Conservation (phyloP, 2,888 invertebrate genomes). For the Onchidella celtica region DNA sequence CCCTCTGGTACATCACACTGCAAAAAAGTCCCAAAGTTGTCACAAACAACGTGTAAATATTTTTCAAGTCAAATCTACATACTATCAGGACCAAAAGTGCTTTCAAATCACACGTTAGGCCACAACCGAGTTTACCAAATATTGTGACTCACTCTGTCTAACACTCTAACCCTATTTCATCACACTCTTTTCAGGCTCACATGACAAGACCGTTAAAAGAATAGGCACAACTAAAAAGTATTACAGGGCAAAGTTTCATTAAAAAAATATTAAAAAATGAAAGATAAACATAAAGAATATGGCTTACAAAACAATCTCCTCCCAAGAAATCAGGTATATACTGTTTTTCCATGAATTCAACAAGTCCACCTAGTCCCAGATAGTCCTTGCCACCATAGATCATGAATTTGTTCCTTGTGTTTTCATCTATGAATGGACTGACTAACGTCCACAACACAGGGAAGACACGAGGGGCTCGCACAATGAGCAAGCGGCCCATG, state of each 20-base stretch:
- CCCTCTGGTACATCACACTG: constrained; percentile 92
- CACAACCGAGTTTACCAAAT: too few relatives aligned
- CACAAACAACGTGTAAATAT: not conserved
- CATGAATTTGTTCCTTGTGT: constrained; percentile 93
- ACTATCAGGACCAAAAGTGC: not conserved
- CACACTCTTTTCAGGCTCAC: too few relatives aligned
- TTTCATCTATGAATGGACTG: constrained; percentile 96
- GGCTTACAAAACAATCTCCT: constrained; percentile 91
- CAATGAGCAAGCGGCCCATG: constrained; percentile 93
- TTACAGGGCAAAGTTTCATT: too few relatives aligned
- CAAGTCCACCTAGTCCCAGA: constrained; percentile 89
- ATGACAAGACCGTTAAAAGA: too few relatives aligned
- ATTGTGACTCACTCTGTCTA: too few relatives aligned
- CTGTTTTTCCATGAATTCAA: constrained; percentile 91
- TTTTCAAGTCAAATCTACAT: not conserved
- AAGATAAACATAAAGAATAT: too few relatives aligned
- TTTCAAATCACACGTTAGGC: not conserved
- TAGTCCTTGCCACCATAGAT: constrained; percentile 95
- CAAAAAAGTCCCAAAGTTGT: not conserved
- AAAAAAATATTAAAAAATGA: too few relatives aligned
- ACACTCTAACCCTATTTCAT: too few relatives aligned
- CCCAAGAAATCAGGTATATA: constrained; percentile 95
- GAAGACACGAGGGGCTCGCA: constrained; percentile 95
- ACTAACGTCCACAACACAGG: constrained; percentile 97
- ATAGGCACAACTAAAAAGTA: too few relatives aligned